phyloP scores from a whole-genome alignment of 2,797 vertebrate genomes.

The Varecia variegata region DNA sequence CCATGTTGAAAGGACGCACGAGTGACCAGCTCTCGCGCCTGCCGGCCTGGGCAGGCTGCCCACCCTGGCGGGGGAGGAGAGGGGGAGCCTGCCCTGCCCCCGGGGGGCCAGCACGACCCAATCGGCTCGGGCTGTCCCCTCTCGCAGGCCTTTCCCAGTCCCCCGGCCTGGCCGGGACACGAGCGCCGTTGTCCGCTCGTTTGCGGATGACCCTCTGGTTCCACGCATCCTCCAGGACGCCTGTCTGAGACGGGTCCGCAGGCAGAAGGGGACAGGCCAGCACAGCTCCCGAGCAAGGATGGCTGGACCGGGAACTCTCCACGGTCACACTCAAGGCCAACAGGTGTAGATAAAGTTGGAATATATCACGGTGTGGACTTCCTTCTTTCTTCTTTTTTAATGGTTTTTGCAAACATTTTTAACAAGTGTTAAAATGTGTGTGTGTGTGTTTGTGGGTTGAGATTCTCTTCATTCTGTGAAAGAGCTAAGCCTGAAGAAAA shows the following conservation, averaged over 20 bases:
- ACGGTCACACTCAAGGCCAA: too few species aligned
- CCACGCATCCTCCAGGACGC: background rate
- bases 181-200: fast-evolving
- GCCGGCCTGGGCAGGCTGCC: slow-evolving; percentile 77
- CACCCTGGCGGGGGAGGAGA: background rate
- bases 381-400: background rate
- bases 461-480: background rate
- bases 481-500: background rate
- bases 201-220: background rate
- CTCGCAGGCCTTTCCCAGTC: background rate
- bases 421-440: background rate
- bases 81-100: slow-evolving; percentile 43
- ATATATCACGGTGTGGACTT: background rate
- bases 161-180: background rate
- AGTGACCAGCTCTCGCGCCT: slow-evolving; percentile 72
- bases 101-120: slow-evolving; percentile 63
- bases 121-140: slow-evolving; percentile 55
- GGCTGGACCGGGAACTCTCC: fast-evolving
- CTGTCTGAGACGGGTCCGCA: background rate
- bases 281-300: fast-evolving
- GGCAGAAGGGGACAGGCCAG: fast-evolving
- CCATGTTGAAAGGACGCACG: slow-evolving; percentile 66
- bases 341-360: too few species aligned
- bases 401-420: background rate
- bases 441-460: background rate